A percentile compares a stretch with the other conserved stretches of the same genome.
These are phyloP conservation scores for Apamea sordens DNA, from an alignment of 2,888 invertebrate species.

Conservation along the genomic window DNA sequence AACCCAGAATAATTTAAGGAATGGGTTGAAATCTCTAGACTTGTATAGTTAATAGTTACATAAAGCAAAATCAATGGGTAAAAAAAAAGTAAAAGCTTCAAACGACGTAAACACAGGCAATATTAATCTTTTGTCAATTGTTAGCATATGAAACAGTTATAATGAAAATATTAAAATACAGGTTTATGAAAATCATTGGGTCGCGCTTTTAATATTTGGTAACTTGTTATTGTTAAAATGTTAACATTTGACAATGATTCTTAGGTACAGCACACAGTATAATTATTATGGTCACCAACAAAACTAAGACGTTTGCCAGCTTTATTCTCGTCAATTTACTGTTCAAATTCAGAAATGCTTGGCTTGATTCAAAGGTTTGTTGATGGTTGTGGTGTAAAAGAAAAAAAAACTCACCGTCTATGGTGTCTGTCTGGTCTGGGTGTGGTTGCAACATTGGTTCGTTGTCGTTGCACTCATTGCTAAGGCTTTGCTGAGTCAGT, in stretches of 20 bases:
- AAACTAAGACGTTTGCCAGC: slow-evolving; percentile 42
- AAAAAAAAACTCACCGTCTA: slow-evolving; percentile 92
- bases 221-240: slow-evolving; percentile 7
- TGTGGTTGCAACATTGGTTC: slow-evolving; percentile 91
- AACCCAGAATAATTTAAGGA: slow-evolving; percentile 26
- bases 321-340: not conserved
- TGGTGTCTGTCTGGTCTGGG: slow-evolving; percentile 93
- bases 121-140: slow-evolving; percentile 52
- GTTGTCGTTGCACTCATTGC: slow-evolving; percentile 91
- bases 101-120: slow-evolving; percentile 40
- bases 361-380: slow-evolving; percentile 30
- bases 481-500: slow-evolving; percentile 91
- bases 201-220: not conserved
- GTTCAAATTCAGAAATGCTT: not conserved
- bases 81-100: slow-evolving; percentile 59
- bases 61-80: slow-evolving; percentile 52
- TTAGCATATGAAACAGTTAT: slow-evolving; percentile 31
- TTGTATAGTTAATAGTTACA: slow-evolving; percentile 24
- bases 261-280: slow-evolving; percentile 49
- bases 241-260: slow-evolving; percentile 67
- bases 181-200: not conserved
- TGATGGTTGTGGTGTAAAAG: slow-evolving; percentile 27
- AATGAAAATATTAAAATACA: slow-evolving; percentile 2
- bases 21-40: slow-evolving; percentile 43
- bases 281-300: slow-evolving; percentile 70